phyloP scores from a whole-genome alignment of 2,113 vertebrate genomes.

The Dolichallabes microphthalmus region DNA sequence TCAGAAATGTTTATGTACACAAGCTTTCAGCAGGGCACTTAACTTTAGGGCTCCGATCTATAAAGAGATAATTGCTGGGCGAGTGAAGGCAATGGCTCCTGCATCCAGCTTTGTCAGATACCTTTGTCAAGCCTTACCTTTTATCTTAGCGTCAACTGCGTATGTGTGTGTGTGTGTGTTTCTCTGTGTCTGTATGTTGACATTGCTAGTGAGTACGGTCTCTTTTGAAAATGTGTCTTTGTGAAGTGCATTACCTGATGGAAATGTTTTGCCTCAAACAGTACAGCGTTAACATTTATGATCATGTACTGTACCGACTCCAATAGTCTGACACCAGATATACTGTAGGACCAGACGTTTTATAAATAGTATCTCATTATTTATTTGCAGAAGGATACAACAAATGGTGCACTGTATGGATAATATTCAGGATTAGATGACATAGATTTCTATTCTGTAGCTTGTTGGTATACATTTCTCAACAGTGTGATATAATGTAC shows the following conservation, averaged over 20 bases:
- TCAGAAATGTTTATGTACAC: slow-evolving; percentile 71
- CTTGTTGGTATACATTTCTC: neutral
- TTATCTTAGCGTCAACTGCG: slow-evolving; percentile 59
- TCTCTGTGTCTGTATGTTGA: slow-evolving; percentile 39
- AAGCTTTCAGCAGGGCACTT: slow-evolving; percentile 78
- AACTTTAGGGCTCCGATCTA: slow-evolving; percentile 68
- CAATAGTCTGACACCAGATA: slow-evolving; percentile 6
- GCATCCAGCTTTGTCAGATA: slow-evolving; percentile 64
- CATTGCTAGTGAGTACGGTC: slow-evolving; percentile 1
- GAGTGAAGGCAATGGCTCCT: slow-evolving; percentile 64
- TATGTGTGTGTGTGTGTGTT: slow-evolving; percentile 18
- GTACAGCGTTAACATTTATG: slow-evolving; percentile 51
- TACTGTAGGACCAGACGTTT: neutral
- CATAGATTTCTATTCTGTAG: neutral
- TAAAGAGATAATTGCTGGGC: slow-evolving; percentile 72
- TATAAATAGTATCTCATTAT: neutral
- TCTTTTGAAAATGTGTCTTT: slow-evolving; percentile 49
- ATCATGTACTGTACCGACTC: neutral
- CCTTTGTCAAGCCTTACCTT: slow-evolving; percentile 71
- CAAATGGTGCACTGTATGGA: neutral
- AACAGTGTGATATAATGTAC: neutral
- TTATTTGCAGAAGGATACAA: neutral
- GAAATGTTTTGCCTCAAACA: slow-evolving; percentile 67
- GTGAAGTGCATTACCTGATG: slow-evolving; percentile 63
- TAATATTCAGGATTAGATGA: neutral